A percentile compares a stretch with the other conserved stretches of the same genome.
Conservation (phyloP, 2,113 vertebrate species). For the Syrrhaptes paradoxus region DNA sequence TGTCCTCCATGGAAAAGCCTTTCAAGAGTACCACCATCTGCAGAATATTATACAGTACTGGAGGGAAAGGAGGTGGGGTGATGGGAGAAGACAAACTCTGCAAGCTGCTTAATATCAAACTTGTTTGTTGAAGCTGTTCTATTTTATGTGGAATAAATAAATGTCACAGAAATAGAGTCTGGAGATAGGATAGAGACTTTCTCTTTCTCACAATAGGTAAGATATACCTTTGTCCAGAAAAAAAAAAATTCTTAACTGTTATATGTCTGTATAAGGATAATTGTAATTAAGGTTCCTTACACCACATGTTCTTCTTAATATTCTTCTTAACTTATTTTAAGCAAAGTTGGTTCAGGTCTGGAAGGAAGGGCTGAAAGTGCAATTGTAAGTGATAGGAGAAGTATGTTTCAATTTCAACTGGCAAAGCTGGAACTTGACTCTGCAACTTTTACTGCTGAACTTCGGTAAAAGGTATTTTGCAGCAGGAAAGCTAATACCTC, state of each 20-base stretch:
- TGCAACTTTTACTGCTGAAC: not conserved
- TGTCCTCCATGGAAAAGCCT: not conserved
- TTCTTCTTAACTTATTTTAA: not conserved
- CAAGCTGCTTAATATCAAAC: not conserved
- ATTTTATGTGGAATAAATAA: not conserved
- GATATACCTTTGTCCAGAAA: not conserved
- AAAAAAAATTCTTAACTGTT: not conserved
- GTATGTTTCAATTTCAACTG: not conserved
- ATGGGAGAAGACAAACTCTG: not conserved
- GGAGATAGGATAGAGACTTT: not conserved
- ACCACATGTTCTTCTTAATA: not conserved
- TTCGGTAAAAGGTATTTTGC: not conserved
- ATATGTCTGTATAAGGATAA: not conserved
- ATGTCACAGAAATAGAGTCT: not conserved
- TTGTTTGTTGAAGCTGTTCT: not conserved
- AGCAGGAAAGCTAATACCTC: not conserved
- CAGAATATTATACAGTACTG: not conserved
- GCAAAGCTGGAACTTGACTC: not conserved
- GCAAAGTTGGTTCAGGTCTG: not conserved
- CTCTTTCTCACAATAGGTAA: not conserved
- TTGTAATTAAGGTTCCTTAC: not conserved
- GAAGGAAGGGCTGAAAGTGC: not conserved
- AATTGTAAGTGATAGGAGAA: not conserved
- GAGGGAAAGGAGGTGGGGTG: rapidly evolving
- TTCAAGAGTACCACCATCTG: not conserved